Percentiles rank a stretch among this genome's conserved stretches.
Conservation (phyloP, 2,113 vertebrate species). For the Perca schrenkii region DNA sequence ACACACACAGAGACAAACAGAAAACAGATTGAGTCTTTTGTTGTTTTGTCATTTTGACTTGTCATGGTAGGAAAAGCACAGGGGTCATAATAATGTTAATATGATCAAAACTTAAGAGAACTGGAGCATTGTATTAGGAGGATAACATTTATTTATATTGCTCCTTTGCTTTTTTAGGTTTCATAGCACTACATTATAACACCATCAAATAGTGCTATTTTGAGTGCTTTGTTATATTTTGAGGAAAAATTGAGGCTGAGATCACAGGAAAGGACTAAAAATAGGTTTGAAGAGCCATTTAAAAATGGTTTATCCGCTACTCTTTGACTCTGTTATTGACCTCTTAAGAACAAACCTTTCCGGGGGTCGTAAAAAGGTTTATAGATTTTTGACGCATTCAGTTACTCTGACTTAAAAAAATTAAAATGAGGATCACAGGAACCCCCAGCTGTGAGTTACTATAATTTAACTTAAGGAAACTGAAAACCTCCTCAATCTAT, state of each 20-base stretch:
- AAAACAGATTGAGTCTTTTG: background rate
- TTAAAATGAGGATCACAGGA: background rate
- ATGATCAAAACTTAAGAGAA: too few relatives aligned
- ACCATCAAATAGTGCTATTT: background rate
- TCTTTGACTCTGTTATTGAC: background rate
- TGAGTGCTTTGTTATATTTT: background rate
- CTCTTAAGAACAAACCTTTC: background rate
- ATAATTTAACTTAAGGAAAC: too few relatives aligned
- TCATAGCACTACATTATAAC: background rate
- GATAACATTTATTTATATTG: background rate
- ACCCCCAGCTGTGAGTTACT: background rate
- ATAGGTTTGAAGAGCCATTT: background rate
- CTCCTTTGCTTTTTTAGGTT: background rate
- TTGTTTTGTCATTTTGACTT: background rate
- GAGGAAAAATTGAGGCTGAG: background rate
- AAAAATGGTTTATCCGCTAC: background rate
- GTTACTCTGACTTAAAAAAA: background rate
- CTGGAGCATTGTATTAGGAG: too few relatives aligned
- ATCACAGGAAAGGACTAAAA: constrained; percentile 2
- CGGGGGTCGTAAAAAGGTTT: background rate
- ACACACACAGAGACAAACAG: background rate
- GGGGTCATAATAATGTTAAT: too few relatives aligned
- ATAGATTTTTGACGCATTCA: background rate
- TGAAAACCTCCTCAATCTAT: background rate
- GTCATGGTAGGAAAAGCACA: background rate